Conservation (phyloP, 2,113 vertebrate species). For the Leptobrachium leishanense region DNA sequence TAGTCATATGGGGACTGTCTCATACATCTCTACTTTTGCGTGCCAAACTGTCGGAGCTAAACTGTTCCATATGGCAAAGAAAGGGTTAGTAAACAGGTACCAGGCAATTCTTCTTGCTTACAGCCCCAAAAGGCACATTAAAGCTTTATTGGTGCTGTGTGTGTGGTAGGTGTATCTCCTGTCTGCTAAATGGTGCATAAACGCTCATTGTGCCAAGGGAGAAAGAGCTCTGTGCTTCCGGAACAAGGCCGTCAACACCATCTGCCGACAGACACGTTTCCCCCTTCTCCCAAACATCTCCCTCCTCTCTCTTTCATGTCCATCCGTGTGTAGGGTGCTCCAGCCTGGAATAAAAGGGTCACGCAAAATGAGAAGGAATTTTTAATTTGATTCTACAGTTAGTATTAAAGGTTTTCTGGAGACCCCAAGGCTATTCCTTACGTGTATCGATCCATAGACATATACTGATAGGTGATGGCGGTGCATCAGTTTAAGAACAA, state of each 20-base stretch:
- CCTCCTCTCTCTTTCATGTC: neutral
- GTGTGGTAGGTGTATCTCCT: conserved; percentile 36
- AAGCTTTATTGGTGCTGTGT: conserved; percentile 29
- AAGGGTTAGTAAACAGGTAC: conserved; percentile 9
- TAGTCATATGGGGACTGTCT: no score
- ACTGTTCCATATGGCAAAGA: neutral
- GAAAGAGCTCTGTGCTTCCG: conserved; percentile 27
- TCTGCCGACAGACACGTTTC: conserved; percentile 28
- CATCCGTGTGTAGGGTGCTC: neutral
- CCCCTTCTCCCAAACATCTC: neutral
- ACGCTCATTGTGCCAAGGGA: conserved; percentile 35
- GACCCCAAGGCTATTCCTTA: no score
- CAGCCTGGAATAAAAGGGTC: neutral
- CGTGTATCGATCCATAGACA: no score
- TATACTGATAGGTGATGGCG: no score
- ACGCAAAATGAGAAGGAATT: neutral
- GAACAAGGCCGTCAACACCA: conserved; percentile 41
- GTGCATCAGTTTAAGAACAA: no score
- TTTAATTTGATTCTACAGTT: no score
- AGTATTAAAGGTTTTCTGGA: no score
- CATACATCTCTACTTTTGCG: neutral
- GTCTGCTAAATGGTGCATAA: conserved; percentile 46
- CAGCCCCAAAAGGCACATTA: conserved; percentile 36
- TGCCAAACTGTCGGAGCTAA: neutral
- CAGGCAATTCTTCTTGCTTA: conserved; percentile 21